Conservation (phyloP, 2,113 vertebrate species). For the Sclerurus mexicanus region DNA sequence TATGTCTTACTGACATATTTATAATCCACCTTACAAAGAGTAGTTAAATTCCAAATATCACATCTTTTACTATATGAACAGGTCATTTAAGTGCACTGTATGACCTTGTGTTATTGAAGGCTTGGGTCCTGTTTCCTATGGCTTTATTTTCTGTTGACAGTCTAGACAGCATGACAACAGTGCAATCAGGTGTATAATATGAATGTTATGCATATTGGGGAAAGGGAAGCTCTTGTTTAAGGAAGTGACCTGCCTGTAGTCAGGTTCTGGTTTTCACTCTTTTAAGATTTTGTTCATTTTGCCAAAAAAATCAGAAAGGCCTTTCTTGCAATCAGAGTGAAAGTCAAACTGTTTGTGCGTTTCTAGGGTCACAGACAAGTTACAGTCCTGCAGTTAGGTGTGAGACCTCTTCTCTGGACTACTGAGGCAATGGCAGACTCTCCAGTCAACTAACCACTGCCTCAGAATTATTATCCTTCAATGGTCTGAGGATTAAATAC, state of each 20-base stretch:
- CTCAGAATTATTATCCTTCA: background rate
- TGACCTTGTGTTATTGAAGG: background rate
- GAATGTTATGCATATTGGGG: background rate
- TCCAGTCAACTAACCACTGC: background rate
- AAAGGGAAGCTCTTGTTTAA: background rate
- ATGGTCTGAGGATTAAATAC: background rate
- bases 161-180: background rate
- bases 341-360: background rate
- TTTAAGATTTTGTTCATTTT: background rate
- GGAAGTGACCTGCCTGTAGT: background rate
- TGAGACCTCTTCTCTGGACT: background rate
- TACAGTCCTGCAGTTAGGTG: background rate
- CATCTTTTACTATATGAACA: background rate
- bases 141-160: background rate
- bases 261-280: background rate
- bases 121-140: background rate
- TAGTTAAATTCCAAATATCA: background rate
- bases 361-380: background rate
- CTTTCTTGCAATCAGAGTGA: background rate
- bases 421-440: background rate
- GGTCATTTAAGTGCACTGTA: background rate
- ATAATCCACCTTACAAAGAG: background rate
- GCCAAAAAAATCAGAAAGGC: fast-evolving
- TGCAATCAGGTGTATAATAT: background rate
- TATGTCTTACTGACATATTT: background rate